Conservation (phyloP, 1,140 invertebrate species). For the Cryptotermes secundus region DNA sequence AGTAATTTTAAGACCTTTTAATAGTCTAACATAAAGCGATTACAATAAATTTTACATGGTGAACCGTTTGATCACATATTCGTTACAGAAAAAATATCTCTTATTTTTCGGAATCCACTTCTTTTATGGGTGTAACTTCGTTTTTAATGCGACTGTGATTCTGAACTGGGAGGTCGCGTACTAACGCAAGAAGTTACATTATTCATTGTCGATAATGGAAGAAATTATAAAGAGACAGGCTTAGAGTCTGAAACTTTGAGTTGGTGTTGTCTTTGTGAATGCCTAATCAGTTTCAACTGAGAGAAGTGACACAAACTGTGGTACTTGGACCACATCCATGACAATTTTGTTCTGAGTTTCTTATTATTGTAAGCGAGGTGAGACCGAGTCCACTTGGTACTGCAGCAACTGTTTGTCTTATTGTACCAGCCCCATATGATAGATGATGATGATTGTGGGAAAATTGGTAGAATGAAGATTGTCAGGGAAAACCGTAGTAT, state of each 20-base stretch:
- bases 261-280: not conserved
- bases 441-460: too few species aligned
- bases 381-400: too few species aligned
- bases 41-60: not conserved
- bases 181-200: conserved; percentile 2
- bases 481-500: too few species aligned
- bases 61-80: not conserved
- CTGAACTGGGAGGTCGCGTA: not conserved
- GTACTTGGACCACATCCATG: too few species aligned
- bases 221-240: not conserved
- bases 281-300: not conserved
- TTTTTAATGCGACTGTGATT: not conserved
- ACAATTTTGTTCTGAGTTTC: too few species aligned
- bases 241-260: not conserved
- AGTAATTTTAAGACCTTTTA: not conserved
- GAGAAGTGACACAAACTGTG: not conserved
- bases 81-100: not conserved
- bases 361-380: too few species aligned
- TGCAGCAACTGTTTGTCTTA: too few species aligned
- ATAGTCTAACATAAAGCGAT: not conserved
- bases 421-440: too few species aligned
- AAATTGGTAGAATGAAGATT: too few species aligned
- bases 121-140: not conserved
- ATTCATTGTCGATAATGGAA: not conserved
- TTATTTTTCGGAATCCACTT: not conserved